Conservation (phyloP, 2,888 invertebrate genomes). For the Tenthredo scrophulariae region DNA sequence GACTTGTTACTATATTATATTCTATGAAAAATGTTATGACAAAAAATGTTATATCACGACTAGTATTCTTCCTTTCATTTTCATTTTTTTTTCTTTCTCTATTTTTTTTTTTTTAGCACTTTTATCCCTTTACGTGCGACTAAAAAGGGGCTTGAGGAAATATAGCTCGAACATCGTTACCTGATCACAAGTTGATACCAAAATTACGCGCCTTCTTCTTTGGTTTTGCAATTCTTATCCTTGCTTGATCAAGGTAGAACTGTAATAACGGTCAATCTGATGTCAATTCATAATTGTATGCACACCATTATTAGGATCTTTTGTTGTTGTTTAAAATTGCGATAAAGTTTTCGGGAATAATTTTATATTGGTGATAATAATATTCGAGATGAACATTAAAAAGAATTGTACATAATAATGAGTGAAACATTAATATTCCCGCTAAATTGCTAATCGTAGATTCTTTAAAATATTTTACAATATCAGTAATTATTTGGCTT, state of each 20-base stretch:
- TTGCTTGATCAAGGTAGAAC: not conserved
- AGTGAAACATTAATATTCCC: not conserved
- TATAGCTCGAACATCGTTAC: not conserved
- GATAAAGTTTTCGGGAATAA: not conserved
- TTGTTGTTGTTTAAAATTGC: not conserved
- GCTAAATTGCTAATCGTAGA: not conserved
- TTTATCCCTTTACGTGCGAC: not conserved
- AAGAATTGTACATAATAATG: slow-evolving; percentile 7
- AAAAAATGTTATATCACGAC: slow-evolving; percentile 12
- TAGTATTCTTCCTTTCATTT: not conserved
- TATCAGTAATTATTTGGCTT: not conserved
- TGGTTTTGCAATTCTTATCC: not conserved
- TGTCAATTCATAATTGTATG: not conserved
- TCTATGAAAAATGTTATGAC: slow-evolving; percentile 12
- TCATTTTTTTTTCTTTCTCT: not conserved
- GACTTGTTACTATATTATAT: not conserved
- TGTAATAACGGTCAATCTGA: not conserved
- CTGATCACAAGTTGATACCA: slow-evolving; percentile 4
- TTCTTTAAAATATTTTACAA: not conserved
- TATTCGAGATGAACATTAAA: not conserved
- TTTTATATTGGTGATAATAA: not conserved
- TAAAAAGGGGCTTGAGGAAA: not conserved
- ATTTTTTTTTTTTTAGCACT: not conserved
- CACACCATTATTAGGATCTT: not conserved
- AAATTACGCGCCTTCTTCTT: not conserved